Base-by-base conservation (phyloP, 92 coral and sea anemone genomes). In the Zoanthus gigantus region DNA sequence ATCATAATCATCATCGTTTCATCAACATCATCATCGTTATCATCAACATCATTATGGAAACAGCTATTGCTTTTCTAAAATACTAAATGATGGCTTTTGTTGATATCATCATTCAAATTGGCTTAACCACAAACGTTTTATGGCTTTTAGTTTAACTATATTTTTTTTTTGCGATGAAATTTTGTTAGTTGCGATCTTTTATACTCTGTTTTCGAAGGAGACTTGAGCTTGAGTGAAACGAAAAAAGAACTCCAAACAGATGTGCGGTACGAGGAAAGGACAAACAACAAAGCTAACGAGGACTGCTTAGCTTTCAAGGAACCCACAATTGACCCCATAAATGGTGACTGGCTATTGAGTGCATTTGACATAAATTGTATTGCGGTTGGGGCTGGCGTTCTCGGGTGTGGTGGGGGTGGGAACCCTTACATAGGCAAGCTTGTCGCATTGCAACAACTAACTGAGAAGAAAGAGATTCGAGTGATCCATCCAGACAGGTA, bases 331-430 rank as follows among this genome's bases (percentile, higher is more conserved):
- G 98, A 96, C 65, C 95, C 93, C 7, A 75, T 50, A 4, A 88
- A 91, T 69, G 99, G 98, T 1, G 97, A 93, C 78, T 95, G 99
- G 98, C 53, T 93, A 15, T 69, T 95, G 82, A 93, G 77, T 72
- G 92, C 90, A 92, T 97, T 90, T 92, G 99, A 97, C 79, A 89
- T 97, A 28, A 93, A 89, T 30, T 97, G 99, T 53, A 95, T 97
- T 18, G 94, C 98, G n/a, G 89, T 90, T 54, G 99, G 99, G 8
- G 98, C 98, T 68, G 99, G 99, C 44, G 95, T 97, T 60, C 82
- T 97, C 88, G 98, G 98, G 15, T 97, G 99, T 86, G 99, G 99
- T 54, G 99, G 99, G 74, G 99, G 99, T 4, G 98, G 98, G 0
- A 93, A 85, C 87, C 99, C 98, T 7, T 95, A 95, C 71, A 72